These are phyloP conservation scores for Lysandra bellargus DNA, from an alignment of 2,888 invertebrate genomes.

Conservation along the genomic window DNA sequence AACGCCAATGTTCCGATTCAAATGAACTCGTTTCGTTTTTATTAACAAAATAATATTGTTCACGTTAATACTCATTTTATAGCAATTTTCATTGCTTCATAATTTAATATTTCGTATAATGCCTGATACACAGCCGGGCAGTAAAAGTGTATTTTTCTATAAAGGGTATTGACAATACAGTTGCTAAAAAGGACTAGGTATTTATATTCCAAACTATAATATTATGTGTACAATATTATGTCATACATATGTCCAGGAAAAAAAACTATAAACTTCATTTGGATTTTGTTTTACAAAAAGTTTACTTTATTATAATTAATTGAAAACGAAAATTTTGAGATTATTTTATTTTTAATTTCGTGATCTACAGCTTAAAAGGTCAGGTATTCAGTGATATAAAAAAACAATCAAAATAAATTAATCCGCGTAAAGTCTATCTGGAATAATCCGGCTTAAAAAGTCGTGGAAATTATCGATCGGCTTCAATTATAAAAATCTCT, in stretches of 20 bases:
- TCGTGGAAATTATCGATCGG: not conserved
- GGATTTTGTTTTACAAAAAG: too few species aligned
- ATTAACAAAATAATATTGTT: conserved; percentile 6
- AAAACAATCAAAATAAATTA: not conserved
- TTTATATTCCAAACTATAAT: not conserved
- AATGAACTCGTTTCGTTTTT: conserved; percentile 16
- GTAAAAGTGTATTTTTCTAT: not conserved
- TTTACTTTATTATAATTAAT: too few species aligned
- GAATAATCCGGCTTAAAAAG: conserved; percentile 15
- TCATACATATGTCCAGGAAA: too few species aligned
- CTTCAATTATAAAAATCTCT: not conserved
- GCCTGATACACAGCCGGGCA: not conserved
- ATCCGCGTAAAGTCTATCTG: not conserved
- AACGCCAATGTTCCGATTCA: not conserved
- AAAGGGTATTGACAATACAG: not conserved
- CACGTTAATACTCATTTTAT: conserved; percentile 24
- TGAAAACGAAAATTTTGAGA: not conserved
- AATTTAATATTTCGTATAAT: conserved; percentile 13
- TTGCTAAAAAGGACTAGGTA: not conserved
- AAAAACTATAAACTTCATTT: too few species aligned
- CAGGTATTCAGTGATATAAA: not conserved
- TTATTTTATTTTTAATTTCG: not conserved
- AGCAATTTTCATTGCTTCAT: conserved; percentile 20
- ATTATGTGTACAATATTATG: too few species aligned
- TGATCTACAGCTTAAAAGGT: not conserved